Percentiles rank a stretch among this genome's conserved stretches.
Conservation (phyloP, 2,888 invertebrate species). For the Lochmaea capreae region DNA sequence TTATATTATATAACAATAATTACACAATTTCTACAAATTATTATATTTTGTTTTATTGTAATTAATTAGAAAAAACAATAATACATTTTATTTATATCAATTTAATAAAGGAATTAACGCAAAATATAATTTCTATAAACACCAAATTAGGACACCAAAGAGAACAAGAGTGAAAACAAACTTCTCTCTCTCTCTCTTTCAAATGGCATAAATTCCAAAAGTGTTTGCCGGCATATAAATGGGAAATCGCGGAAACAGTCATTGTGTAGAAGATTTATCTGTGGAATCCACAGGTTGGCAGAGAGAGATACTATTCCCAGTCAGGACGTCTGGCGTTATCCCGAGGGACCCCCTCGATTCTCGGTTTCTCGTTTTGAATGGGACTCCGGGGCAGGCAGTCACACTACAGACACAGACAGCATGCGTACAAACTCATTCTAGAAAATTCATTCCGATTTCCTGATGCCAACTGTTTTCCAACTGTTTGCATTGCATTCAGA, state of each 20-base stretch:
- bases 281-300: constrained; percentile 65
- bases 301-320: constrained; percentile 51
- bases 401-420: constrained; percentile 54
- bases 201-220: constrained; percentile 32
- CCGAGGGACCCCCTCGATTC: constrained; percentile 61
- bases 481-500: constrained; percentile 43
- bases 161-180: constrained; percentile 17
- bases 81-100: background rate
- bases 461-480: constrained; percentile 46
- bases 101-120: background rate
- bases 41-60: too few relatives aligned
- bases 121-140: background rate
- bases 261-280: constrained; percentile 63
- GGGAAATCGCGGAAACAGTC: constrained; percentile 55
- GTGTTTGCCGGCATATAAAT: constrained; percentile 49
- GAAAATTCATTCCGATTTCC: constrained; percentile 45
- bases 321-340: constrained; percentile 60
- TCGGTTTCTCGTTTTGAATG: constrained; percentile 63
- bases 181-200: constrained; percentile 8
- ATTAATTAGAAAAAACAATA: background rate
- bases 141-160: constrained; percentile 10
- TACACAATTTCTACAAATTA: too few relatives aligned
- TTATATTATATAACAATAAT: too few relatives aligned
- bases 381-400: constrained; percentile 60
- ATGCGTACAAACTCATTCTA: constrained; percentile 39